Conservation (phyloP, 1,140 invertebrate species). For the Thaumetopoea pityocampa region DNA sequence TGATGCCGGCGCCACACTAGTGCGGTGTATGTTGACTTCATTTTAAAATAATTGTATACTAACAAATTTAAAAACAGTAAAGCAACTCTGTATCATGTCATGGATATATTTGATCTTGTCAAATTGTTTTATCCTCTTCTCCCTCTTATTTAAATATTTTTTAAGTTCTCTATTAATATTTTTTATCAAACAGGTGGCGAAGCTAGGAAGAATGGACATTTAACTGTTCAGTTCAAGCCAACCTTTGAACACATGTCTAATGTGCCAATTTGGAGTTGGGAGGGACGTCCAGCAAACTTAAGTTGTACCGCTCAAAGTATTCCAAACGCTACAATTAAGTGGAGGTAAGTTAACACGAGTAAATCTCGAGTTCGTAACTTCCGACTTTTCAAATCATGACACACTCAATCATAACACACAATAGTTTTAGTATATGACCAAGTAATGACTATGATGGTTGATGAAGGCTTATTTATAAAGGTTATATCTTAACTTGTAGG, state of each 20-base stretch:
- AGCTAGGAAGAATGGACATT: slow-evolving; percentile 85
- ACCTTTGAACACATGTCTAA: slow-evolving; percentile 86
- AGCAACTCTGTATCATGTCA: no score
- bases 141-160: not conserved
- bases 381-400: no score
- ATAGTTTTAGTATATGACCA: no score
- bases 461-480: no score
- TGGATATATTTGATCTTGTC: no score
- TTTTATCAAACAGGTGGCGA: slow-evolving; percentile 73
- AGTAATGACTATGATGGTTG: no score
- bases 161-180: not conserved
- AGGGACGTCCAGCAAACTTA: slow-evolving; percentile 86
- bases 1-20: no score
- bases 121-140: slow-evolving; percentile 1
- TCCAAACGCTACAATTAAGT: slow-evolving; percentile 93
- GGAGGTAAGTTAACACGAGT: slow-evolving; percentile 83
- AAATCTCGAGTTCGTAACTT: no score
- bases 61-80: no score
- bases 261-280: slow-evolving; percentile 87
- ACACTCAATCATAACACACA: no score
- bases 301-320: slow-evolving; percentile 93
- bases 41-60: no score
- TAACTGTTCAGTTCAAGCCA: slow-evolving; percentile 89
- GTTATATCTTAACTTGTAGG: slow-evolving; percentile 36
- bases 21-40: no score